Evolutionary conservation across 1,140 invertebrate genomes (phyloP).

Genomic region (Battus philenor): DNA sequence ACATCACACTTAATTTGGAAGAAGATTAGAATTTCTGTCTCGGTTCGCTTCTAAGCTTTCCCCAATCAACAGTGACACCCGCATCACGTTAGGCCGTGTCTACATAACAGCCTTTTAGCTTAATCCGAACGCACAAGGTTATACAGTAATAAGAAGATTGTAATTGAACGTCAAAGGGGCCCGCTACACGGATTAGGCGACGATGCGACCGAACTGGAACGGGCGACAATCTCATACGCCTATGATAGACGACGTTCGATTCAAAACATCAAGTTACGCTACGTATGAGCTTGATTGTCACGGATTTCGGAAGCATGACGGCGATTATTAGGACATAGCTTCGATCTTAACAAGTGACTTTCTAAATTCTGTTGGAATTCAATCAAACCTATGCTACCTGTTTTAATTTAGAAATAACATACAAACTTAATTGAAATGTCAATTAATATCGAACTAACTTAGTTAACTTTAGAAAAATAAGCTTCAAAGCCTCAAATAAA

Average conservation of each 20-base stretch:
- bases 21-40: neutral
- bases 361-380: neutral
- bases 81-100: slow-evolving; percentile 38
- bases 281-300: slow-evolving; percentile 18
- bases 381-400: too few species aligned
- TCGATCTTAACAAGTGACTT: slow-evolving; percentile 3
- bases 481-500: too few species aligned
- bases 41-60: slow-evolving; percentile 18
- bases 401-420: too few species aligned
- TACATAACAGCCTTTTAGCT: slow-evolving; percentile 60
- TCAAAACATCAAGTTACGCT: neutral
- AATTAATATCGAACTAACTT: too few species aligned
- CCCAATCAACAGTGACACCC: slow-evolving; percentile 34
- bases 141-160: slow-evolving; percentile 56
- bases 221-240: slow-evolving; percentile 23
- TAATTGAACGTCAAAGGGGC: slow-evolving; percentile 62
- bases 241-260: neutral
- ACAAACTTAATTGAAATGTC: too few species aligned
- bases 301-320: slow-evolving; percentile 29
- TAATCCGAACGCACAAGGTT: slow-evolving; percentile 48
- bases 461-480: too few species aligned
- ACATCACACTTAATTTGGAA: neutral
- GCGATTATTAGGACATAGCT: slow-evolving; percentile 27
- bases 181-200: slow-evolving; percentile 39
- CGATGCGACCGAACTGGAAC: slow-evolving; percentile 16